phyloP scores from a whole-genome alignment of 2,888 invertebrate genomes.

The Parochlus steinenii region DNA sequence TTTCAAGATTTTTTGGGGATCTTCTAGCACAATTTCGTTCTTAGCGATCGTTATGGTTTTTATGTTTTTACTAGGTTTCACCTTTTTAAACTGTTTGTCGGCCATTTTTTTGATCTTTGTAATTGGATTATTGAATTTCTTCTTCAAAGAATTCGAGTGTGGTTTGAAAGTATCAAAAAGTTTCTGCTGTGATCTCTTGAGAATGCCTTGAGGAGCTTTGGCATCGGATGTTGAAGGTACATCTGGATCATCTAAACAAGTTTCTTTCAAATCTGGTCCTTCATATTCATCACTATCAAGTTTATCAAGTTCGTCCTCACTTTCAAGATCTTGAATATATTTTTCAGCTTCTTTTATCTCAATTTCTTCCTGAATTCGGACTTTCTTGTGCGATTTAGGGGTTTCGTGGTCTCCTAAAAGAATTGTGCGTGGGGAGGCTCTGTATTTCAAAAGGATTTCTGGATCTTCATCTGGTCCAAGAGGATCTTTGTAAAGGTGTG shows the following conservation, averaged over 20 bases:
- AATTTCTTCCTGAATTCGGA: conserved; percentile 30
- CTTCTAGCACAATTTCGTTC: conserved; percentile 31
- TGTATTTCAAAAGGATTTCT: conserved; percentile 25
- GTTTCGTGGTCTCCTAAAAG: conserved; percentile 25
- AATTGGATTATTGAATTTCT: conserved; percentile 10
- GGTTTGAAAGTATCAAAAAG: conserved; percentile 12
- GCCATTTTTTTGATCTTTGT: conserved; percentile 40
- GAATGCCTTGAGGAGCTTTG: conserved; percentile 34
- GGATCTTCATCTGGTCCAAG: conserved; percentile 31
- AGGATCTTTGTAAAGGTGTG: conserved; percentile 52
- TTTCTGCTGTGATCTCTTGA: conserved; percentile 34
- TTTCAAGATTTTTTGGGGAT: conserved; percentile 40
- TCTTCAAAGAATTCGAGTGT: conserved; percentile 14
- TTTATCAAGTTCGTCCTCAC: neutral
- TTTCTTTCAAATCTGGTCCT: neutral
- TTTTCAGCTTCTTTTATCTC: conserved; percentile 29
- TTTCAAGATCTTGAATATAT: conserved; percentile 28
- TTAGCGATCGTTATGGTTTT: conserved; percentile 25
- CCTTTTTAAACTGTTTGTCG: conserved; percentile 41
- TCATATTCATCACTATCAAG: conserved; percentile 3
- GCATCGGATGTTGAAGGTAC: neutral
- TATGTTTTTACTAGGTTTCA: conserved; percentile 24
- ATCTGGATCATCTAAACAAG: neutral
- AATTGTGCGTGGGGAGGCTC: conserved; percentile 8
- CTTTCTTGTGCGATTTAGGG: conserved; percentile 29